Percentiles rank a stretch among this genome's conserved stretches.
These are phyloP conservation scores for Pollenia griseotomentosa DNA, from an alignment of 2,888 invertebrate species.

Conservation along the genomic window DNA sequence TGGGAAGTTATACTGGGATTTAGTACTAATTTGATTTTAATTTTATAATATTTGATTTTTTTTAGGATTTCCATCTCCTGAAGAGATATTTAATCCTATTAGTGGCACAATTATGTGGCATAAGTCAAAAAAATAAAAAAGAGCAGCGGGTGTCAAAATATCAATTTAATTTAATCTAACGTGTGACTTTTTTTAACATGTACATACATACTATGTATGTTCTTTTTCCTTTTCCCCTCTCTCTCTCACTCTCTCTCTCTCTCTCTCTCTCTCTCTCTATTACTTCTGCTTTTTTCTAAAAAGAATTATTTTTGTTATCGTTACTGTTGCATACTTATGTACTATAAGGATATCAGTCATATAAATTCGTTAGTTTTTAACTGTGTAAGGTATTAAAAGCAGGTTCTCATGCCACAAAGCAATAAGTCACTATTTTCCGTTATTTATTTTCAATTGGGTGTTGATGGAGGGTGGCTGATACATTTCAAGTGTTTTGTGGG, in stretches of 20 bases:
- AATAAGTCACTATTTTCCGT: background rate
- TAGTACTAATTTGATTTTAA: constrained; percentile 81
- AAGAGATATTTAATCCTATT: constrained; percentile 79
- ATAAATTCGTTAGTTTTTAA: constrained; percentile 63
- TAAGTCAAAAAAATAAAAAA: constrained; percentile 60
- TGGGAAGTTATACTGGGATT: constrained; percentile 56
- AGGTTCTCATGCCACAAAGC: constrained; percentile 77
- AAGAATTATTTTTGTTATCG: background rate
- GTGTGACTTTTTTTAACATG: constrained; percentile 59
- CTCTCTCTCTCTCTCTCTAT: too few species aligned
- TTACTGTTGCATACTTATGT: background rate
- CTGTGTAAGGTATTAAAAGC: constrained; percentile 80
- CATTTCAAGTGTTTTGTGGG: constrained; percentile 59
- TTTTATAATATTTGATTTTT: constrained; percentile 71
- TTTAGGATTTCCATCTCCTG: constrained; percentile 69
- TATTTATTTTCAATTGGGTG: constrained; percentile 50
- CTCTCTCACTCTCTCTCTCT: background rate
- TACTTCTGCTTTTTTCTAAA: background rate
- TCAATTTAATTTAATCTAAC: constrained; percentile 68
- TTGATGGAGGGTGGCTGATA: constrained; percentile 73
- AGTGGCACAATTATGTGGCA: constrained; percentile 77
- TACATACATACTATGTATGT: background rate
- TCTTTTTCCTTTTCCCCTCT: background rate
- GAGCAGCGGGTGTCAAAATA: constrained; percentile 74
- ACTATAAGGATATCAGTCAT: background rate